Evolutionary conservation across 2,113 vertebrate species (phyloP).

Genomic region (Pomatorhinus ruficollis): DNA sequence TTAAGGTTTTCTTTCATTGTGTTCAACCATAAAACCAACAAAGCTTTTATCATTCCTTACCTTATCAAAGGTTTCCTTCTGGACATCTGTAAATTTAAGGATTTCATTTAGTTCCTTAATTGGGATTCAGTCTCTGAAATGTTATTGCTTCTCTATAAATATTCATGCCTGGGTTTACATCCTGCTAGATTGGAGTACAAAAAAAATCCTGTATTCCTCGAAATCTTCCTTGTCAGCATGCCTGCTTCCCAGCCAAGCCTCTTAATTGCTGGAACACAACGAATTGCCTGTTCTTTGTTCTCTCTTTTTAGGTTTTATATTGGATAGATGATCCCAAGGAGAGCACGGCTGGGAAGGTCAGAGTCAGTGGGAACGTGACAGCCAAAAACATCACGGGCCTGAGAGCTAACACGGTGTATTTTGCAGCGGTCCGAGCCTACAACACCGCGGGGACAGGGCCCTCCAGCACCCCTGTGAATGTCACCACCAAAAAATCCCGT

Average conservation of each 20-base stretch:
- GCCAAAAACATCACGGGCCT: constrained; percentile 84
- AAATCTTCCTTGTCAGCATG: not conserved
- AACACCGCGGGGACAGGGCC: constrained; percentile 88
- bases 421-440: constrained; percentile 84
- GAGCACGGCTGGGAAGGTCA: constrained; percentile 80
- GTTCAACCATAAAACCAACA: not conserved
- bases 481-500: constrained; percentile 93
- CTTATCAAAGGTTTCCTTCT: not conserved
- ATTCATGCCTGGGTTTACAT: not conserved
- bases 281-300: not conserved
- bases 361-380: constrained; percentile 86
- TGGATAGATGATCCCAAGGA: constrained; percentile 88
- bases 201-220: not conserved
- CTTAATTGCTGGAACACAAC: not conserved
- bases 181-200: not conserved
- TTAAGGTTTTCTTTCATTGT: not conserved
- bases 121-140: not conserved
- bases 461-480: constrained; percentile 79
- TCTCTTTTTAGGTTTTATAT: constrained; percentile 80
- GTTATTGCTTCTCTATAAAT: constrained; percentile 5
- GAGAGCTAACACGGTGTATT: constrained; percentile 86
- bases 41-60: not conserved
- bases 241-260: not conserved
- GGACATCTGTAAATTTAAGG: not conserved
- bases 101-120: not conserved